phyloP scores from a whole-genome alignment of 2,888 invertebrate species.

The Melinaea menophilus region DNA sequence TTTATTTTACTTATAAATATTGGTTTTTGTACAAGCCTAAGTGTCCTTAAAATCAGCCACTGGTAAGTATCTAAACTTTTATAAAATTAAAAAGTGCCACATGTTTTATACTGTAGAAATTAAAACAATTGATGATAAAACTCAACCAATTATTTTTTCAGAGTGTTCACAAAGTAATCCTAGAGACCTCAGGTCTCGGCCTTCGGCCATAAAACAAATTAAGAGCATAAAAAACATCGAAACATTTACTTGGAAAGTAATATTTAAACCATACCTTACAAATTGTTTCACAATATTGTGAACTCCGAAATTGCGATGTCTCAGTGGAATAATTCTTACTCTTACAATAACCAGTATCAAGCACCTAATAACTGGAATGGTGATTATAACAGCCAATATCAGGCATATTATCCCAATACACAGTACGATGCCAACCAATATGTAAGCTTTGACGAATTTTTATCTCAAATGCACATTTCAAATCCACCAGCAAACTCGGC shows the following conservation, averaged over 20 bases:
- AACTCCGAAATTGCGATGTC: slow-evolving; percentile 46
- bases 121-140: slow-evolving; percentile 35
- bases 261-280: slow-evolving; percentile 30
- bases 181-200: slow-evolving; percentile 68
- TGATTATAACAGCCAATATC: slow-evolving; percentile 58
- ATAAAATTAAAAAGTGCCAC: slow-evolving; percentile 45
- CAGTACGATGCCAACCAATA: slow-evolving; percentile 59
- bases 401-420: slow-evolving; percentile 53
- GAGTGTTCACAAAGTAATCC: slow-evolving; percentile 25
- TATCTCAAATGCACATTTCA: slow-evolving; percentile 62
- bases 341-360: slow-evolving; percentile 64
- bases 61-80: slow-evolving; percentile 48
- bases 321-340: slow-evolving; percentile 69
- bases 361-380: slow-evolving; percentile 54
- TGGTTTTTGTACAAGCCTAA: slow-evolving; percentile 45
- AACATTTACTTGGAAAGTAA: slow-evolving; percentile 34
- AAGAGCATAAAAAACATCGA: slow-evolving; percentile 32
- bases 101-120: slow-evolving; percentile 44
- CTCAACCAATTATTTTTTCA: slow-evolving; percentile 36
- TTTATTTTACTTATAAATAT: slow-evolving; percentile 54
- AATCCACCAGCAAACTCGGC: slow-evolving; percentile 42
- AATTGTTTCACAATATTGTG: slow-evolving; percentile 47
- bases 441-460: slow-evolving; percentile 68
- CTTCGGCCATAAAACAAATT: slow-evolving; percentile 52
- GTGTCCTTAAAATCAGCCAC: slow-evolving; percentile 41